Percentiles rank a stretch among this genome's conserved stretches.
Evolutionary conservation across 2,888 invertebrate species (phyloP).

Genomic region (Dasypogon diadema): DNA sequence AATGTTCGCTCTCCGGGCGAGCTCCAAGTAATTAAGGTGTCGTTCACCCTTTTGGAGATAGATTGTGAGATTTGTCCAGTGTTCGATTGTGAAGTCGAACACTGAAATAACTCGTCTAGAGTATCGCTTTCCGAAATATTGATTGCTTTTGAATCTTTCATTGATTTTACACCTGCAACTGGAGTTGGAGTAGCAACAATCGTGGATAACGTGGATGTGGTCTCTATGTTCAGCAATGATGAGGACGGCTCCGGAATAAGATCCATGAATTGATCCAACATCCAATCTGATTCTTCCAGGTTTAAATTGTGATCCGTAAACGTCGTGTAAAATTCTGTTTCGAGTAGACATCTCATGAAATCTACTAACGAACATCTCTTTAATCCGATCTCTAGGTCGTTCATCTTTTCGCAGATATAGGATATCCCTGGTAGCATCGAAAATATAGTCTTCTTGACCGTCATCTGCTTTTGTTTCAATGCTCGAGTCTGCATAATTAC

Average conservation of each 20-base stretch:
- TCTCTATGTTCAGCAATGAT: background rate
- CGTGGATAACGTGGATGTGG: background rate
- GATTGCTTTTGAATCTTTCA: background rate
- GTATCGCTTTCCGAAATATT: background rate
- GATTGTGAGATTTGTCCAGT: background rate
- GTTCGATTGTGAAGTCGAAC: background rate
- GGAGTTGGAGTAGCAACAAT: background rate
- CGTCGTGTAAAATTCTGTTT: background rate
- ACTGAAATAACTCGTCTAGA: background rate
- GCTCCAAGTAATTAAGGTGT: background rate
- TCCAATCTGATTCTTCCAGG: background rate
- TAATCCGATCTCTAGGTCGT: background rate
- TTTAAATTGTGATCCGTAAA: background rate
- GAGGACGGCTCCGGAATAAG: constrained; percentile 1
- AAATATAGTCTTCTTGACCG: background rate
- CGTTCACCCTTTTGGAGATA: background rate
- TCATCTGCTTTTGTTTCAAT: background rate
- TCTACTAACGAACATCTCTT: background rate
- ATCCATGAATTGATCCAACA: background rate
- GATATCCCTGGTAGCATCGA: background rate
- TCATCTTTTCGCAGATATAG: background rate
- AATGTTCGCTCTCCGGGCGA: background rate
- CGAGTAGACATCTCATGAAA: background rate
- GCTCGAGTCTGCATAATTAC: background rate
- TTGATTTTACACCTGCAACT: background rate